Percentiles rank a stretch among this genome's conserved stretches.
These are phyloP conservation scores for Polypedilum vanderplanki DNA, from an alignment of 1,140 invertebrate species.

Conservation along the genomic window DNA sequence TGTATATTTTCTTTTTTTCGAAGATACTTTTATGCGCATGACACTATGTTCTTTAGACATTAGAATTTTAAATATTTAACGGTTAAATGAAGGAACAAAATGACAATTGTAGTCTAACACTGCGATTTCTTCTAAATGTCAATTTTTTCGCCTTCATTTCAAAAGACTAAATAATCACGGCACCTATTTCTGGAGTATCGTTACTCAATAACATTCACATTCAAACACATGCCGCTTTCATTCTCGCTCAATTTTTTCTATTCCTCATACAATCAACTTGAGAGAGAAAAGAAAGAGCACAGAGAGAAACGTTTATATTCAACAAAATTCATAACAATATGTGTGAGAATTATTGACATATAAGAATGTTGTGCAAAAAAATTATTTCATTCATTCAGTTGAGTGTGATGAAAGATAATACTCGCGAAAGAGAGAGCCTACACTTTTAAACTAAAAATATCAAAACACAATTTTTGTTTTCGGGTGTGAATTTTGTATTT, in stretches of 20 bases:
- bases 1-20: not conserved
- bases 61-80: too few species aligned
- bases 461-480: not conserved
- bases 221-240: not conserved
- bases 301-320: not conserved
- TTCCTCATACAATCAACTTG: not conserved
- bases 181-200: not conserved
- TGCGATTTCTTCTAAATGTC: not conserved
- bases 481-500: not conserved
- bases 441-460: not conserved
- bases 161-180: not conserved
- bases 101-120: too few species aligned
- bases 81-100: too few species aligned
- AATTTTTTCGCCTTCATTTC: not conserved
- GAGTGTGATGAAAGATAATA: slow-evolving; percentile 11
- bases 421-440: not conserved
- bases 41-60: not conserved
- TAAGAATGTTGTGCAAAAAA: not conserved
- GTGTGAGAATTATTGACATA: not conserved
- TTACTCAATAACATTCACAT: not conserved
- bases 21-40: not conserved
- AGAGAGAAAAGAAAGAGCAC: not conserved
- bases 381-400: not conserved
- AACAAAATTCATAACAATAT: not conserved
- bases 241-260: not conserved